Percentiles rank a stretch among this genome's conserved stretches.
Conservation (phyloP, 2,888 invertebrate genomes). For the Kryphioiulus occultus region DNA sequence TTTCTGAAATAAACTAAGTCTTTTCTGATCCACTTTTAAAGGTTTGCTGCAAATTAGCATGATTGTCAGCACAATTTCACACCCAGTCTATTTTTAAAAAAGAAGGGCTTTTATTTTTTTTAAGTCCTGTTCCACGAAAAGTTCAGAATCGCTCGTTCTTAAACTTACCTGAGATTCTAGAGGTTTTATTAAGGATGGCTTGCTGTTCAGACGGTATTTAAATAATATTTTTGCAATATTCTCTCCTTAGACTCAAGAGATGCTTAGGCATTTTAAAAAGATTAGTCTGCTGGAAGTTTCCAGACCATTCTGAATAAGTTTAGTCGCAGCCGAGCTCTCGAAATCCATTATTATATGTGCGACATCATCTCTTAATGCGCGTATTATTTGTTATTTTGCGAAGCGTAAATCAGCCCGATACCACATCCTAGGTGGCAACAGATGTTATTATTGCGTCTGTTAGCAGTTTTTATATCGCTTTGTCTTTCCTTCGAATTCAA, state of each 20-base stretch:
- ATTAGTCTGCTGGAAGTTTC: neutral
- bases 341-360: constrained; percentile 28
- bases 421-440: neutral
- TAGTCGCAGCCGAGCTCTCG: neutral
- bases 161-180: no score
- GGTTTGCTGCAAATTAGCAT: no score
- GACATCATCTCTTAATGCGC: constrained; percentile 8
- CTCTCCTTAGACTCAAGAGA: neutral
- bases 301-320: neutral
- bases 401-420: constrained; percentile 3
- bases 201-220: neutral
- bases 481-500: neutral
- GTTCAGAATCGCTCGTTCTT: no score
- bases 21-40: no score
- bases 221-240: neutral
- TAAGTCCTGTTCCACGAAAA: no score
- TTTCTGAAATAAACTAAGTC: no score
- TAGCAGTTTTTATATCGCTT: neutral
- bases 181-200: neutral
- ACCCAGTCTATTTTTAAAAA: no score
- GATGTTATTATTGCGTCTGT: constrained; percentile 12
- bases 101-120: no score
- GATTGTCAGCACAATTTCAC: no score
- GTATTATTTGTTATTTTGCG: neutral
- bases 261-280: neutral